Evolutionary conservation across 35 echinoderm and acorn worm species (phyloP).

Genomic region (Patiria miniata): DNA sequence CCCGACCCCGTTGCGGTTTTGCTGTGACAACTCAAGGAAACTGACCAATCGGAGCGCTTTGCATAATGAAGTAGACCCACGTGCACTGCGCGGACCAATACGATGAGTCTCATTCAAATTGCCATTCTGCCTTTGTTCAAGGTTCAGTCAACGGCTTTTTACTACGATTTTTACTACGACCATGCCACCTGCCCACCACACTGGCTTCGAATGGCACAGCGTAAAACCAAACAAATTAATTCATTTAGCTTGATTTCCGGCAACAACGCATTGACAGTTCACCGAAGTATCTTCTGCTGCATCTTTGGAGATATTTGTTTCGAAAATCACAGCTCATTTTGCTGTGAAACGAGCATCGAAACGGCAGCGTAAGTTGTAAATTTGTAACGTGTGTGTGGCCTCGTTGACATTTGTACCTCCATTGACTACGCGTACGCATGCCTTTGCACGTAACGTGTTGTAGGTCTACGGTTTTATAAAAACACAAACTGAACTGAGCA

Average conservation of each 20-base stretch:
- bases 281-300: slow-evolving; percentile 27
- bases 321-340: slow-evolving; percentile 3
- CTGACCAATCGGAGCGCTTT: slow-evolving; percentile 63
- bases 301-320: slow-evolving; percentile 2
- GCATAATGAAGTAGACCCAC: slow-evolving; percentile 42
- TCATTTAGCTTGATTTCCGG: not conserved
- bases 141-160: slow-evolving; percentile 95
- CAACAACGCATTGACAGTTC: slow-evolving; percentile 8
- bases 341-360: not conserved
- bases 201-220: slow-evolving; percentile 55
- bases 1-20: slow-evolving; percentile 24
- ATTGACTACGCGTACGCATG: slow-evolving; percentile 5
- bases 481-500: not conserved
- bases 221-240: slow-evolving; percentile 32
- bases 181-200: slow-evolving; percentile 33
- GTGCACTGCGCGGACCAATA: slow-evolving; percentile 66
- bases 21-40: slow-evolving; percentile 79
- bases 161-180: slow-evolving; percentile 71
- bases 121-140: slow-evolving; percentile 94
- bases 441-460: not conserved
- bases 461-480: not conserved
- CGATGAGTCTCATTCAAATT: slow-evolving; percentile 60
- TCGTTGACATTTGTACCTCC: slow-evolving; percentile 17
- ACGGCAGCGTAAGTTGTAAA: not conserved
- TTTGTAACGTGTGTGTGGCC: slow-evolving; percentile 12